These are phyloP conservation scores for Callinectes sapidus DNA, from an alignment of 2,888 invertebrate species.

Conservation along the genomic window DNA sequence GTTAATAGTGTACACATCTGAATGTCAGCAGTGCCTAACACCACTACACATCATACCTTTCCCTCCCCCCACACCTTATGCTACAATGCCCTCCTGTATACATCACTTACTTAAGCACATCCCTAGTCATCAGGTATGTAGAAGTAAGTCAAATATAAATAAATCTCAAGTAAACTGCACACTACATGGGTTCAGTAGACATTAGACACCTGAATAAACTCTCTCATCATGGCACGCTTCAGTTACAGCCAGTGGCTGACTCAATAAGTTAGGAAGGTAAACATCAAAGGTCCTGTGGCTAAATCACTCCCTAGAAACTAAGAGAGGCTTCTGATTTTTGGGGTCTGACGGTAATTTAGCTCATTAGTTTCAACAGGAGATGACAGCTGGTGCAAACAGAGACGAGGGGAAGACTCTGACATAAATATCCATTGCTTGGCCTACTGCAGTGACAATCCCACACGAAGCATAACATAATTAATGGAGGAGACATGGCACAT, in stretches of 20 bases:
- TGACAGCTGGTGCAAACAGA: not conserved
- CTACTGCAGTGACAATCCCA: not conserved
- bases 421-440: not conserved
- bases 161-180: not conserved
- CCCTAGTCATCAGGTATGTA: not conserved
- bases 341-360: not conserved
- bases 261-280: not conserved
- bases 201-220: not conserved
- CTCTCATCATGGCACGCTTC: not conserved
- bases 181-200: not conserved
- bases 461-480: conserved; percentile 6
- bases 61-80: not conserved
- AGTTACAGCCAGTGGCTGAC: not conserved
- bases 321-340: not conserved
- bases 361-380: conserved; percentile 18
- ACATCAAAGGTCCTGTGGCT: not conserved
- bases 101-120: not conserved
- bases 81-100: not conserved
- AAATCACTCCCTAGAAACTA: not conserved
- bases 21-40: not conserved
- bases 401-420: not conserved
- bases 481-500: not conserved
- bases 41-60: not conserved
- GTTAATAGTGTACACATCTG: not conserved
- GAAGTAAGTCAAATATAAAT: not conserved